Evolutionary conservation across 1,140 invertebrate genomes (phyloP), one percentile per base, ranked within the genome.

Genomic region (Eciton burchellii): DNA sequence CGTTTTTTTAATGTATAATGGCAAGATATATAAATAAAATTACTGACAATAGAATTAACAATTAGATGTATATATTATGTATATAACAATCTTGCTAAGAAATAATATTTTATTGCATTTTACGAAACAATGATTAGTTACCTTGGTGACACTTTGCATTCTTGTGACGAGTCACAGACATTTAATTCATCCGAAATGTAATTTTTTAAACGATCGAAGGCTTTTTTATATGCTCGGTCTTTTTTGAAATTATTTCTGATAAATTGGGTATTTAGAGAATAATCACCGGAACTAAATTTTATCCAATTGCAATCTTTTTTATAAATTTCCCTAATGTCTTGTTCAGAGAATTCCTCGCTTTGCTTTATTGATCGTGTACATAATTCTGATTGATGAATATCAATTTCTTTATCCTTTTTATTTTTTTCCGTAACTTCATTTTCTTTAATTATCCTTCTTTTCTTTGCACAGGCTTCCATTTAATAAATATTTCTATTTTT

Each of bases 281-380:
- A 70, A 5, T 49, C 56, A 41, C 56, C 62, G 6, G 63, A 68
- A 43, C 3, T 56, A 16, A 35, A 57, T 57, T 56, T 70, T 11
- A 57, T 79, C 74, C 49, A 79, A 21, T 68, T 16, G 52, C 63
- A 35, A 57, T 79, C 49, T 19, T 70, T 79, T 56, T 70, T 79
- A n/a, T 9, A 63, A 57, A 35, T 43, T 79, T 56, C 56, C 9
- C n/a, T 21, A 4, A 65, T 12, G 29, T 3, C 35, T 14, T 29
- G 6, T 11, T 29, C 24, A 8, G 43, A 43, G 5, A 49, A 68
- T 8, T 24, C 9, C 11, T 68, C 12, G 12, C n/a, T 70, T 45
- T 8, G 63, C n/a, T 79, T 79, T 29, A 66, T 45, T 26, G 41
- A 8, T 45, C 12, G 16, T 16, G 8, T 45, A 12, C 12, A 43